Evolutionary conservation across 2,113 vertebrate genomes (phyloP), one percentile per base, ranked within the genome.

Genomic region (Rhynchopsitta pachyrhyncha): DNA sequence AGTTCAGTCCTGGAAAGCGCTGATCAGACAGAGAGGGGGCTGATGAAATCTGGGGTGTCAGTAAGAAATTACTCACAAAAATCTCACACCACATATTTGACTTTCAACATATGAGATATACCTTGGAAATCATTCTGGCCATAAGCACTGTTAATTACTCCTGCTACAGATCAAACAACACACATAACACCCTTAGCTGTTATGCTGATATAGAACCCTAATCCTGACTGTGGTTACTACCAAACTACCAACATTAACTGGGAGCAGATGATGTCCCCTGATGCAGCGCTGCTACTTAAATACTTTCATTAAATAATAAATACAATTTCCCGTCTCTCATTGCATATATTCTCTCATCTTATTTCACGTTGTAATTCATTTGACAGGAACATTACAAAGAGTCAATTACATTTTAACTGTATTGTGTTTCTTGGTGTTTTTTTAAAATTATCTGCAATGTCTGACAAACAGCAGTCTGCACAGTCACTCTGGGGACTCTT

Each of bases 321-420:
- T 68, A 69, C 10, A n/a, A 62, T 73, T 92, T 95, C 55, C 44
- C 59, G 9, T 84, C 50, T 94, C 86, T 69, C 52, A 41, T n/a
- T 39, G 3, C 50, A 82, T 44, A 87, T 91, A 77, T 74, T 85
- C 17, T 80, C 53, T 71, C 33, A 1, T 86, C 46, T 77, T 86
- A 83, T 68, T 95, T 97, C 52, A 93, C 6, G 7, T 6, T 64
- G 47, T 42, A 92, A 93, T 90, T 77, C 74, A n/a, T 88, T 94
- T 91, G 86, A 92, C 62, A 84, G 47, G 62, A 73, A 89, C 52
- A 76, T 82, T 84, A 66, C 44, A 53, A 82, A 77, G 35, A 86
- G 55, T 55, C 73, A 90, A 86, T 77, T 78, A 49, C 27, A 76
- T 84, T 91, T 86, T 89, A 91, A 84, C 33, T 68, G 29, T 19